These are phyloP conservation scores for Sander lucioperca DNA, from an alignment of 2,113 vertebrate genomes.

Conservation along the genomic window DNA sequence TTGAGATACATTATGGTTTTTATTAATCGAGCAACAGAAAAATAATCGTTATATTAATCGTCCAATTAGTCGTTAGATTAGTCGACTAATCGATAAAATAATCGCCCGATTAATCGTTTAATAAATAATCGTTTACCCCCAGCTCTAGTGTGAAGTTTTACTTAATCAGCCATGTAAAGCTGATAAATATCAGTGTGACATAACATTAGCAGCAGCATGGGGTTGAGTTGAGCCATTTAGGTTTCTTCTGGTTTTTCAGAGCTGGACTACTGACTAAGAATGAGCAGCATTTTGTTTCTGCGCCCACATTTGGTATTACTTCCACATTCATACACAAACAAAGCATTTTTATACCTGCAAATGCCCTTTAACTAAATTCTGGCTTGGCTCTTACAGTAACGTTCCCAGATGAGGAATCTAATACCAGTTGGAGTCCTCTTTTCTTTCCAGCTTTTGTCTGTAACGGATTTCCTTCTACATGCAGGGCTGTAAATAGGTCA, in stretches of 20 bases:
- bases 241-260: background rate
- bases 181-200: background rate
- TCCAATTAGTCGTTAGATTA: too few relatives aligned
- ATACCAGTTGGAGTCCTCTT: background rate
- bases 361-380: background rate
- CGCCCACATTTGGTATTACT: background rate
- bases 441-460: background rate
- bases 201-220: background rate
- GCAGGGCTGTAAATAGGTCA: slow-evolving; percentile 38
- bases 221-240: too few relatives aligned
- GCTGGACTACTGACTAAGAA: too few relatives aligned
- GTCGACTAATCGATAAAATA: too few relatives aligned
- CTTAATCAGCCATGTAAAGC: background rate
- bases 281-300: background rate
- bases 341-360: background rate
- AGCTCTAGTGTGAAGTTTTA: too few relatives aligned
- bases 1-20: too few relatives aligned
- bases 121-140: too few relatives aligned
- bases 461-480: slow-evolving; percentile 12
- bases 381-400: background rate
- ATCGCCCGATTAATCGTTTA: too few relatives aligned
- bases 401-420: background rate
- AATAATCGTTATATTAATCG: too few relatives aligned
- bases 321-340: background rate
- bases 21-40: too few relatives aligned